Conservation (phyloP, 2,888 invertebrate genomes). For the Dione juno region DNA sequence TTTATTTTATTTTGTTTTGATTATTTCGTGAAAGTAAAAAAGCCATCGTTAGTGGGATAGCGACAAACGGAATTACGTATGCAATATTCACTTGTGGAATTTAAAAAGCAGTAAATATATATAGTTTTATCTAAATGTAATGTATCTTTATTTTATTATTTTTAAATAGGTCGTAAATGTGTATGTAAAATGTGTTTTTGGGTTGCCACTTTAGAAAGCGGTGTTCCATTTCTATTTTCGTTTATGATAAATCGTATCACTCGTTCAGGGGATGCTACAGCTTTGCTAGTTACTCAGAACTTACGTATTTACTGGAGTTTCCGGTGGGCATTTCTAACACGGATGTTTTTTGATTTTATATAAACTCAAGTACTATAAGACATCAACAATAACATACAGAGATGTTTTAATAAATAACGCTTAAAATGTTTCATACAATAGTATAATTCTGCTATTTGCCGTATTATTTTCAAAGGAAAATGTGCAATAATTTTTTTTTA, state of each 20-base stretch:
- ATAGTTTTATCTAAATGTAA: conserved; percentile 30
- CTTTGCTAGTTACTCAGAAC: conserved; percentile 30
- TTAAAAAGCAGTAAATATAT: conserved; percentile 14
- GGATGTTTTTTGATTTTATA: conserved; percentile 41
- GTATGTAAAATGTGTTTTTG: conserved; percentile 31
- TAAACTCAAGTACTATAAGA: conserved; percentile 12
- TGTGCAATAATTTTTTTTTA: neutral
- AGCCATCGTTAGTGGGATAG: no score
- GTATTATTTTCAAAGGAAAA: neutral
- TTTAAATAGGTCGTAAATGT: conserved; percentile 39
- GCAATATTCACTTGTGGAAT: conserved; percentile 1
- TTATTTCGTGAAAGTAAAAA: no score
- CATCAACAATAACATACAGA: neutral
- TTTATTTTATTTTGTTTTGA: no score
- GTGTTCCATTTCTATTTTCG: conserved; percentile 35
- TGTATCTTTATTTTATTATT: conserved; percentile 34
- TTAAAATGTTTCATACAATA: neutral
- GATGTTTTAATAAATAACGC: conserved; percentile 1
- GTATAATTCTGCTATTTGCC: neutral
- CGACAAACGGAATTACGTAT: no score
- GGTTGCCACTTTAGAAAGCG: conserved; percentile 36
- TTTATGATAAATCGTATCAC: conserved; percentile 28
- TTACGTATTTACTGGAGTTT: conserved; percentile 32
- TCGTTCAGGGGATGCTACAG: conserved; percentile 21
- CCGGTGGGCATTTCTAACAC: conserved; percentile 26